phyloP scores from a whole-genome alignment of 2,797 vertebrate genomes.

The Bufotes viridis region DNA sequence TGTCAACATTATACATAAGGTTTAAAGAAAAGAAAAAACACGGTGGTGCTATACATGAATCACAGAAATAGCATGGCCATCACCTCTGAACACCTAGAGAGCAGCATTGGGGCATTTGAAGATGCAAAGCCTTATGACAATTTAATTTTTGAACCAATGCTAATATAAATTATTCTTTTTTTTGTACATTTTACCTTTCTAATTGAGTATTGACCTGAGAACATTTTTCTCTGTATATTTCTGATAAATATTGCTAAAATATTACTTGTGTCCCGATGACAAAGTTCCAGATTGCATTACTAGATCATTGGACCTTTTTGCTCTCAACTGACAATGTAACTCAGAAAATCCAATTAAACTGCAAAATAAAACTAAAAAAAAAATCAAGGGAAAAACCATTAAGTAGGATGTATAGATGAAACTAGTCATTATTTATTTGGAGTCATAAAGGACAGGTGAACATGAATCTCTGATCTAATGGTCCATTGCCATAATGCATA shows the following conservation, averaged over 20 bases:
- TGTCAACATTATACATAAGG: too few species aligned
- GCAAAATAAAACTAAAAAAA: constrained; percentile 25
- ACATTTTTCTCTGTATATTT: not conserved
- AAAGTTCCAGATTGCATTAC: constrained; percentile 7
- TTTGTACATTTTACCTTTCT: too few species aligned
- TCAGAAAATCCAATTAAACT: constrained; percentile 45
- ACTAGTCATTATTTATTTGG: constrained; percentile 31
- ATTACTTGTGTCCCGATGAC: not conserved
- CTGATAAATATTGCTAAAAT: constrained; percentile 19
- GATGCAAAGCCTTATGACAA: not conserved
- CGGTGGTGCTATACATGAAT: too few species aligned
- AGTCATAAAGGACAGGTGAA: constrained; percentile 14
- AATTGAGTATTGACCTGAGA: not conserved
- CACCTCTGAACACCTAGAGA: too few species aligned
- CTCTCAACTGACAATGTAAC: constrained; percentile 15
- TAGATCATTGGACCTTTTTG: constrained; percentile 18
- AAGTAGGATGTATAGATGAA: constrained; percentile 37
- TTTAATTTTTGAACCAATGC: not conserved
- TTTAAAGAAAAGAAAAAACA: too few species aligned
- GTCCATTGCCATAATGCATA: constrained; percentile 34
- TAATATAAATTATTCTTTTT: not conserved
- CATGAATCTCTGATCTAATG: constrained; percentile 44
- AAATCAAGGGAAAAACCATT: constrained; percentile 38
- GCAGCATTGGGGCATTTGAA: not conserved
- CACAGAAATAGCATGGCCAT: too few species aligned